Evolutionary conservation across 2,888 invertebrate species (phyloP), one percentile per base, ranked within the genome.

Genomic region (Arrhopalites spinosus): DNA sequence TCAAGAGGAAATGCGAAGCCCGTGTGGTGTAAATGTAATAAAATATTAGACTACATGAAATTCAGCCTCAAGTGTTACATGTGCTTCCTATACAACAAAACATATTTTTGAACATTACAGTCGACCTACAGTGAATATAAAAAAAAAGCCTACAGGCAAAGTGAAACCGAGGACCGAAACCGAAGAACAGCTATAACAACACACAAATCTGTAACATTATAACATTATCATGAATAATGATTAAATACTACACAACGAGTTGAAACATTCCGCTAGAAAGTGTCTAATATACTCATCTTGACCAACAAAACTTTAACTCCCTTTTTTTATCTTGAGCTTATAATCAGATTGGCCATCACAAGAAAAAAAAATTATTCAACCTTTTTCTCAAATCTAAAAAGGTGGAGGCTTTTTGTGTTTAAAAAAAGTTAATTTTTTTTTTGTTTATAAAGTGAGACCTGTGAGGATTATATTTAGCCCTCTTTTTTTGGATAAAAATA

Each of bases 1-100:
- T 72, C 72, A 72, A 72, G 63, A 72, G 72, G 72, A 72, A 72
- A 72, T 72, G 72, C 30, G 61, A 61, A 61, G 36, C 63, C 59
- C 63, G 72, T 72, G 71, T 56, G 56, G 59, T 50, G 50, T 50
- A 20, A 56, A 56, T 20, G 53, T n/a, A n/a, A n/a, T n/a, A n/a
- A n/a, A n/a, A n/a, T n/a, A n/a, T n/a, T n/a, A n/a, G n/a, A n/a
- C n/a, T n/a, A n/a, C n/a, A n/a, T n/a, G n/a, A n/a, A n/a, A n/a
- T n/a, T n/a, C n/a, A n/a, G 36, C 36, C 36, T 36, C 36, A 36
- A 36, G 36, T 36, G 36, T 36, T n/a, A 36, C 36, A 36, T 36
- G 3, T 3, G 36, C 3, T 36, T 36, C 11, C 36, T n/a, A n/a
- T n/a, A n/a, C n/a, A n/a, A n/a, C n/a, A n/a, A n/a, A n/a, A n/a